phyloP scores from a whole-genome alignment of 2,797 vertebrate genomes.

The Acridotheres tristis region DNA sequence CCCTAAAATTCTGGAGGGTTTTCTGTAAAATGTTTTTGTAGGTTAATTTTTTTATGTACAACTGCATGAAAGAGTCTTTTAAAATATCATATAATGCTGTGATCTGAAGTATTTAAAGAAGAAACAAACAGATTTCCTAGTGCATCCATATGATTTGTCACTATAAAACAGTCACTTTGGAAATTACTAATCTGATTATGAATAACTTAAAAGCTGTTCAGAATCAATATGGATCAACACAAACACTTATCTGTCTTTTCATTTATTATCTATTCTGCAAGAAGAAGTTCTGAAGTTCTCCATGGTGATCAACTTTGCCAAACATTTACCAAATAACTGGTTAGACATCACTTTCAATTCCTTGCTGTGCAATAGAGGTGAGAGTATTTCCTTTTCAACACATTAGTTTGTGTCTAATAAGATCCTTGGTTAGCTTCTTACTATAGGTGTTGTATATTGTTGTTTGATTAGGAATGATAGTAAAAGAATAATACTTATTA shows the following conservation, averaged over 20 bases:
- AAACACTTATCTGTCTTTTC: not conserved
- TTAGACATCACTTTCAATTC: not conserved
- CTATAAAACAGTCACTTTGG: not conserved
- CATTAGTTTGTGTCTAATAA: not conserved
- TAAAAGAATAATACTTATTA: not conserved
- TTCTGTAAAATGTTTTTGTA: not conserved
- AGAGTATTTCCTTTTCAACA: not conserved
- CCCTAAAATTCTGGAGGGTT: not conserved
- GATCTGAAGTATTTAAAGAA: not conserved
- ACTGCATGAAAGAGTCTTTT: not conserved
- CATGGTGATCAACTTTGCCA: not conserved
- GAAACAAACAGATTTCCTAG: not conserved
- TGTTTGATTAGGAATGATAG: not conserved
- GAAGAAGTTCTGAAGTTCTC: not conserved
- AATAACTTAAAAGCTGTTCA: not conserved
- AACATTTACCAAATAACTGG: not conserved
- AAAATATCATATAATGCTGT: not conserved
- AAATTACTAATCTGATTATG: not conserved
- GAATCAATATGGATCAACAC: not conserved
- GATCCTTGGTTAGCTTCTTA: not conserved
- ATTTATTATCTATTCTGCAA: not conserved
- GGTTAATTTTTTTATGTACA: not conserved
- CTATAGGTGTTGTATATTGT: not conserved
- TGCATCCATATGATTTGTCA: not conserved
- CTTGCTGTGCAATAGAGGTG: not conserved